phyloP scores from a whole-genome alignment of 1,140 invertebrate genomes.

The Phocides pigmalion region DNA sequence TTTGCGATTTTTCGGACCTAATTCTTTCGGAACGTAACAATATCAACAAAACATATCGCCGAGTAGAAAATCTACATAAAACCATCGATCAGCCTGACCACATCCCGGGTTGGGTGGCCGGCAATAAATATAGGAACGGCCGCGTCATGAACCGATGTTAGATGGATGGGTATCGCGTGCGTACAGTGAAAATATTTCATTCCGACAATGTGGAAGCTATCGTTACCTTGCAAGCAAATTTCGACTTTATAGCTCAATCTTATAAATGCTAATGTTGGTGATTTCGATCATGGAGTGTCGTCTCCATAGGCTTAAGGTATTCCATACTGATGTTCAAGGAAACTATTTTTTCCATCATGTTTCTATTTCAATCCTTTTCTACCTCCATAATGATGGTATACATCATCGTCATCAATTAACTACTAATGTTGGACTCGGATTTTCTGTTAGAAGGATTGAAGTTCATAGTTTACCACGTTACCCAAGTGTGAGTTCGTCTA shows the following conservation, averaged over 20 bases:
- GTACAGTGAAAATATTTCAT: slow-evolving; percentile 43
- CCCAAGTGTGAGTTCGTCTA: too few species aligned
- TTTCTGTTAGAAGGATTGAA: too few species aligned
- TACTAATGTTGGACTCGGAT: too few species aligned
- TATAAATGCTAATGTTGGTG: neutral
- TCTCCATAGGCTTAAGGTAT: neutral
- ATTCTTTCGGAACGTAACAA: slow-evolving; percentile 7
- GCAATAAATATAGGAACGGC: slow-evolving; percentile 50
- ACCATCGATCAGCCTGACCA: slow-evolving; percentile 50
- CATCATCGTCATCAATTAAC: too few species aligned
- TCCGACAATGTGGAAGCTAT: slow-evolving; percentile 45
- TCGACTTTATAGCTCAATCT: slow-evolving; percentile 32
- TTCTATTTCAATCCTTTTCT: too few species aligned
- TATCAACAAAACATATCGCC: slow-evolving; percentile 24
- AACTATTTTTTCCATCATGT: too few species aligned
- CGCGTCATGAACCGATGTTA: slow-evolving; percentile 44
- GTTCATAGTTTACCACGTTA: too few species aligned
- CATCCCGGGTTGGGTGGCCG: slow-evolving; percentile 46
- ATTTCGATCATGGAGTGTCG: neutral
- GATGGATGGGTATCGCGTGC: slow-evolving; percentile 49
- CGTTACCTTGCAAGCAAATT: slow-evolving; percentile 36
- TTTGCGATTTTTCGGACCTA: neutral
- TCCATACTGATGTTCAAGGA: neutral
- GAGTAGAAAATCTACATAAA: slow-evolving; percentile 49
- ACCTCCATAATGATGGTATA: too few species aligned